Percentiles rank a stretch among this genome's conserved stretches.
These are phyloP conservation scores for Caenorhabditis becei DNA, from an alignment of 2,888 invertebrate species.

Conservation along the genomic window DNA sequence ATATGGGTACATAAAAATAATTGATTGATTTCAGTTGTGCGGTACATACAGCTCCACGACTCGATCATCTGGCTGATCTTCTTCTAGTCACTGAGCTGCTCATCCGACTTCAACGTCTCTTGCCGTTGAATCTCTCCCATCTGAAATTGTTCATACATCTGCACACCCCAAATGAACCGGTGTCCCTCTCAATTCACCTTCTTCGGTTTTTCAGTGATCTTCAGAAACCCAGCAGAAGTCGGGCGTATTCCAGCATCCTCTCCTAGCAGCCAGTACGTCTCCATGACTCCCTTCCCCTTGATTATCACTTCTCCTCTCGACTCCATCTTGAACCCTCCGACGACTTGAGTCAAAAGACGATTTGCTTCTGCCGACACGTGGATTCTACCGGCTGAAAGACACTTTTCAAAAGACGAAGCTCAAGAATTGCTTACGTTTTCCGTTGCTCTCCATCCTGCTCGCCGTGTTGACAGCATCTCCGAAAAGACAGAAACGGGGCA, in stretches of 20 bases:
- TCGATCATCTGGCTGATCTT: background rate
- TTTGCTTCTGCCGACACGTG: constrained; percentile 74
- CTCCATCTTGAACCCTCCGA: constrained; percentile 75
- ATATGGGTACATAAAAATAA: background rate
- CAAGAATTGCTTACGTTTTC: constrained; percentile 63
- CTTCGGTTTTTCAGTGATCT: constrained; percentile 1
- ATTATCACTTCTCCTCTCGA: constrained; percentile 77
- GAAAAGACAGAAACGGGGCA: constrained; percentile 76
- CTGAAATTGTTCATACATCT: constrained; percentile 58
- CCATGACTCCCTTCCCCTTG: constrained; percentile 72
- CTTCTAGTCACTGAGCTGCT: background rate
- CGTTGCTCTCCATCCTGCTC: constrained; percentile 74
- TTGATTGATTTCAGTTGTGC: constrained; percentile 48
- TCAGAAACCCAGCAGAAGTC: background rate
- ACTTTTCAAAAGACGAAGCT: background rate
- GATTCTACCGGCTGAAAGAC: constrained; percentile 71
- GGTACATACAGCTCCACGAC: constrained; percentile 35
- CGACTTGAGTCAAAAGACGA: constrained; percentile 66
- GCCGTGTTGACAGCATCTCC: constrained; percentile 76
- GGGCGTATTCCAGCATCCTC: constrained; percentile 15
- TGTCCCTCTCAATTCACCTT: background rate
- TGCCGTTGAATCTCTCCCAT: constrained; percentile 22
- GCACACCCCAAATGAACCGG: background rate
- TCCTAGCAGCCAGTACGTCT: constrained; percentile 71
- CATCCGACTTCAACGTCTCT: constrained; percentile 15